phyloP scores from a whole-genome alignment of 1,140 invertebrate genomes.

The Cyphomyrmex costatus region DNA sequence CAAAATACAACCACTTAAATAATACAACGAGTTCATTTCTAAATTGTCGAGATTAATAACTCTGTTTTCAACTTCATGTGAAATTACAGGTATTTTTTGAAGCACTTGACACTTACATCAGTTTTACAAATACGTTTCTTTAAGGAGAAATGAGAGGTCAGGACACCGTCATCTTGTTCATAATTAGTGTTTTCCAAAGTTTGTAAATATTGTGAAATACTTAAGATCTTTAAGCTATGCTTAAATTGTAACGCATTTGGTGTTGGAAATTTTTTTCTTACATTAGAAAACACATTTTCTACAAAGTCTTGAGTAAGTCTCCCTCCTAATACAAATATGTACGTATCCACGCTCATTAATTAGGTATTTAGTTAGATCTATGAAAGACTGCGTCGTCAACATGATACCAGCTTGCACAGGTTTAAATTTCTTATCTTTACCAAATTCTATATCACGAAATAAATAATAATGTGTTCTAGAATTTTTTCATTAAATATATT shows the following conservation, averaged over 20 bases:
- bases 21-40: too few relatives aligned
- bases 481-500: too few relatives aligned
- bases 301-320: background rate
- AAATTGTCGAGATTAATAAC: too few relatives aligned
- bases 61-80: too few relatives aligned
- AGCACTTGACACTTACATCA: too few relatives aligned
- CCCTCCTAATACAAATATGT: background rate
- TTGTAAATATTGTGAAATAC: conserved; percentile 7
- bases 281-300: conserved; percentile 1
- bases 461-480: too few relatives aligned
- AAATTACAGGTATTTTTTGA: too few relatives aligned
- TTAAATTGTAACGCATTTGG: background rate
- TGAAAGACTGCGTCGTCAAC: background rate
- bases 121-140: too few relatives aligned
- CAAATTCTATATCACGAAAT: background rate
- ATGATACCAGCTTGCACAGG: background rate
- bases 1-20: too few relatives aligned
- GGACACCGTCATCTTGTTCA: too few relatives aligned
- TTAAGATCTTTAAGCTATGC: background rate
- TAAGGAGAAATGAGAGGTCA: too few relatives aligned
- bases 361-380: background rate
- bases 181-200: background rate
- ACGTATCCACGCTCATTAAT: background rate
- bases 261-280: background rate
- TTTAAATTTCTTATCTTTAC: background rate